A percentile compares a stretch with the other conserved stretches of the same genome.
Conservation (phyloP, 37 sponge, comb jelly and placozoan genomes). For the Tethya wilhelma region DNA sequence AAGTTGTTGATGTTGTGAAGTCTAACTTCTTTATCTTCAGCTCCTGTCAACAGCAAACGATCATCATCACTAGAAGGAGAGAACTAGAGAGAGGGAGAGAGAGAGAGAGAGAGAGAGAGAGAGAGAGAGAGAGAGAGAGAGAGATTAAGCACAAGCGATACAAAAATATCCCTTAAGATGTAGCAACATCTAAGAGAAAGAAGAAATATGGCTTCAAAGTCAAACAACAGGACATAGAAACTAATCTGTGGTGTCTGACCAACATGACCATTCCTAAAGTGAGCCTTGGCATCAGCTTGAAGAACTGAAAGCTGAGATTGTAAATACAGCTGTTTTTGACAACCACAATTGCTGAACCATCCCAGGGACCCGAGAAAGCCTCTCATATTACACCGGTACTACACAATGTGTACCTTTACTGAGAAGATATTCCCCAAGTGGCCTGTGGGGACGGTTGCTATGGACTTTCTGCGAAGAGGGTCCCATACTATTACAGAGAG, state of each 20-base stretch:
- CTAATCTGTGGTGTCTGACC: too few species aligned
- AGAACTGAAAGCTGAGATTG: too few species aligned
- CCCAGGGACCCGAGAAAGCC: not conserved
- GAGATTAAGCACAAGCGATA: not conserved
- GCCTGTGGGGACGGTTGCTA: constrained; percentile 62
- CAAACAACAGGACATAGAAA: too few species aligned
- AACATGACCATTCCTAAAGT: too few species aligned
- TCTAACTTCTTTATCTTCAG: constrained; percentile 82
- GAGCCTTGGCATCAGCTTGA: too few species aligned
- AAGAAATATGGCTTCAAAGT: too few species aligned
- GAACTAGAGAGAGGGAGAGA: constrained; percentile 46
- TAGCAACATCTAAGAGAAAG: too few species aligned
- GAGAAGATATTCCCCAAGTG: constrained; percentile 92
- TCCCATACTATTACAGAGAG: constrained; percentile 74
- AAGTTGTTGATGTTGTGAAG: constrained; percentile 67
- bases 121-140: not conserved
- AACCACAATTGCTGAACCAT: not conserved
- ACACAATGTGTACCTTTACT: constrained; percentile 67
- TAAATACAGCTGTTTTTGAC: not conserved
- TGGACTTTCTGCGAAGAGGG: constrained; percentile 10
- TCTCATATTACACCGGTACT: not conserved
- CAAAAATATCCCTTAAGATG: too few species aligned
- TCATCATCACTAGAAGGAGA: constrained; percentile 64
- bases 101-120: too few species aligned
- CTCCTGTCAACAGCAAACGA: constrained; percentile 67